A percentile compares a stretch with the other conserved stretches of the same genome.
phyloP scores from a whole-genome alignment of 2,797 vertebrate species.

The Avahi laniger region DNA sequence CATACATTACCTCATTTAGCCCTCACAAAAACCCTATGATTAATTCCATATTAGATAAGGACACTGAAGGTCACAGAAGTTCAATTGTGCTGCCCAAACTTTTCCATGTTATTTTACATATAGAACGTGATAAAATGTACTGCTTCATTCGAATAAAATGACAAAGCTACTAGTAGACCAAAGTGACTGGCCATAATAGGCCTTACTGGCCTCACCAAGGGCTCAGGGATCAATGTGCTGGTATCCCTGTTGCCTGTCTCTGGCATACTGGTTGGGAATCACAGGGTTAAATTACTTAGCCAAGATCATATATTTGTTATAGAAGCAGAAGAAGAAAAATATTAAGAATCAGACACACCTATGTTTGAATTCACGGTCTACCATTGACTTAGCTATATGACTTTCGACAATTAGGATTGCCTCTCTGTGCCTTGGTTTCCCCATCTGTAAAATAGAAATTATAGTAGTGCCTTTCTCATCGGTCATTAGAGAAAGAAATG shows the following conservation, averaged over 20 bases:
- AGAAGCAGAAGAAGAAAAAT: not conserved
- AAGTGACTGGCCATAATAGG: not conserved
- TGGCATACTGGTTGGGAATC: not conserved
- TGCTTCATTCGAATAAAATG: not conserved
- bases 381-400: not conserved
- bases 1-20: not conserved
- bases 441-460: not conserved
- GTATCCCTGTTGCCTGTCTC: not conserved
- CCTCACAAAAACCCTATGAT: not conserved
- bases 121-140: not conserved
- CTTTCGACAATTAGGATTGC: not conserved
- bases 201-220: not conserved
- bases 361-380: constrained; percentile 22
- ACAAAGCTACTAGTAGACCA: not conserved
- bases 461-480: not conserved
- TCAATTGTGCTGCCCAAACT: not conserved
- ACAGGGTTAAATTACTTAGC: not conserved
- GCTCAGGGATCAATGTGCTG: not conserved
- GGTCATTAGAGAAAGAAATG: not conserved
- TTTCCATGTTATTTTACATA: not conserved
- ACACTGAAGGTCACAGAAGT: not conserved
- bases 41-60: not conserved
- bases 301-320: not conserved
- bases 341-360: not conserved
- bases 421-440: not conserved